phyloP scores from a whole-genome alignment of 2,113 vertebrate species.

The Salvelinus sp. region DNA sequence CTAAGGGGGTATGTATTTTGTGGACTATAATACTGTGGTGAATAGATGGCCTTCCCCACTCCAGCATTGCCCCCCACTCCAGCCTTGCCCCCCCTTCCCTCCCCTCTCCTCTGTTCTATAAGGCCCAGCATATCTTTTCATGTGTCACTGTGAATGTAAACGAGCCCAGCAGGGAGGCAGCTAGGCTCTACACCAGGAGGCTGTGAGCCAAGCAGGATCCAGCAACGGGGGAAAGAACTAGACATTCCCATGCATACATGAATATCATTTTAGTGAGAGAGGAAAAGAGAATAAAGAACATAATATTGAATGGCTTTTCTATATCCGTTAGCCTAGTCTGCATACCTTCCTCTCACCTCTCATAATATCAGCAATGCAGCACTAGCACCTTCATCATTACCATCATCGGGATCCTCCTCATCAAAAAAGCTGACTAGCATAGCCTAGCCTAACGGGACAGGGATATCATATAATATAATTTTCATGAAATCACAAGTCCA shows the following conservation, averaged over 20 bases:
- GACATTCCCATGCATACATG: slow-evolving; percentile 60
- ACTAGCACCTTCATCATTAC: not conserved
- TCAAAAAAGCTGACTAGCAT: too few species aligned
- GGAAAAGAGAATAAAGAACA: slow-evolving; percentile 42
- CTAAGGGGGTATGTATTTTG: too few species aligned
- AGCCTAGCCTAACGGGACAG: too few species aligned
- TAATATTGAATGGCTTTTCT: slow-evolving; percentile 43
- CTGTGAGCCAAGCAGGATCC: slow-evolving; percentile 45
- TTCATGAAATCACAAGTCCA: too few species aligned
- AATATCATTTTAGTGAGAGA: slow-evolving; percentile 45
- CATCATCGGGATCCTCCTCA: not conserved
- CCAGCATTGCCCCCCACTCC: too few species aligned
- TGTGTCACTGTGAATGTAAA: slow-evolving; percentile 45
- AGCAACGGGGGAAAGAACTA: slow-evolving; percentile 29
- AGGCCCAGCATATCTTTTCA: slow-evolving; percentile 41
- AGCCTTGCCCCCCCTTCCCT: too few species aligned
- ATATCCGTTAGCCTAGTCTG: not conserved
- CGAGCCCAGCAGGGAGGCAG: slow-evolving; percentile 45
- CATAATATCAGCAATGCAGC: not conserved
- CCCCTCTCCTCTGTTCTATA: not conserved
- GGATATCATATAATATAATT: too few species aligned
- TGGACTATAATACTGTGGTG: too few species aligned
- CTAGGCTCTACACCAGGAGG: slow-evolving; percentile 41
- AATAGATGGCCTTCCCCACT: too few species aligned
- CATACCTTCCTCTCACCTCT: not conserved